Percentiles rank a stretch among this genome's conserved stretches.
phyloP scores from a whole-genome alignment of 2,113 vertebrate species.

The Brachypodius melanocephalos region DNA sequence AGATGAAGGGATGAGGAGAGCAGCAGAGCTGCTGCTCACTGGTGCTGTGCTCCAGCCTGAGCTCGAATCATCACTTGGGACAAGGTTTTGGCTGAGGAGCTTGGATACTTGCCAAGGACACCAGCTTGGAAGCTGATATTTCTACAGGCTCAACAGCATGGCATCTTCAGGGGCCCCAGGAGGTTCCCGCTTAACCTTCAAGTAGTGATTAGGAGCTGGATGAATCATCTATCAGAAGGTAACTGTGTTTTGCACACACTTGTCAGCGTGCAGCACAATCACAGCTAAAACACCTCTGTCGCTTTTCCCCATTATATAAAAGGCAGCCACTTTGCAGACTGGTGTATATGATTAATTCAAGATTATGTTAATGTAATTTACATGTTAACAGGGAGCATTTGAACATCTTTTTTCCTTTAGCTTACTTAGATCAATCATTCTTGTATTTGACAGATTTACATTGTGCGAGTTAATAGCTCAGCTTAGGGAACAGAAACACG shows the following conservation, averaged over 20 bases:
- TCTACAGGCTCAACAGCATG: background rate
- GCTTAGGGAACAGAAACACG: slow-evolving; percentile 1
- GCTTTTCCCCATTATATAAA: slow-evolving; percentile 38
- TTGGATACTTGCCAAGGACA: background rate
- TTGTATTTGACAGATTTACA: slow-evolving; percentile 17
- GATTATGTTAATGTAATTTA: slow-evolving; percentile 65
- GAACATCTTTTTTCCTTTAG: slow-evolving; percentile 40
- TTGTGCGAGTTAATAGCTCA: slow-evolving; percentile 17
- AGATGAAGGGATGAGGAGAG: background rate
- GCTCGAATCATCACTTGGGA: background rate
- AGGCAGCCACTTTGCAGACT: slow-evolving; percentile 32
- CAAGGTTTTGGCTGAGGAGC: background rate
- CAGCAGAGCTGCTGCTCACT: background rate
- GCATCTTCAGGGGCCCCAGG: background rate
- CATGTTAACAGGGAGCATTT: slow-evolving; percentile 45
- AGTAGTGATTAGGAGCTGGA: background rate
- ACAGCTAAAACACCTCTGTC: background rate
- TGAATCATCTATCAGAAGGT: background rate
- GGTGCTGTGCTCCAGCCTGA: background rate
- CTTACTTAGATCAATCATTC: slow-evolving; percentile 38
- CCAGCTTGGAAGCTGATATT: background rate
- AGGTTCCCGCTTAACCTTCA: slow-evolving; percentile 40
- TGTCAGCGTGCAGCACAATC: slow-evolving; percentile 9
- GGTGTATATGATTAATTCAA: slow-evolving; percentile 51
- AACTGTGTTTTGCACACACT: slow-evolving; percentile 32